These are phyloP conservation scores for Urocynchramus pylzowi DNA, from an alignment of 2,113 vertebrate species.

Conservation along the genomic window DNA sequence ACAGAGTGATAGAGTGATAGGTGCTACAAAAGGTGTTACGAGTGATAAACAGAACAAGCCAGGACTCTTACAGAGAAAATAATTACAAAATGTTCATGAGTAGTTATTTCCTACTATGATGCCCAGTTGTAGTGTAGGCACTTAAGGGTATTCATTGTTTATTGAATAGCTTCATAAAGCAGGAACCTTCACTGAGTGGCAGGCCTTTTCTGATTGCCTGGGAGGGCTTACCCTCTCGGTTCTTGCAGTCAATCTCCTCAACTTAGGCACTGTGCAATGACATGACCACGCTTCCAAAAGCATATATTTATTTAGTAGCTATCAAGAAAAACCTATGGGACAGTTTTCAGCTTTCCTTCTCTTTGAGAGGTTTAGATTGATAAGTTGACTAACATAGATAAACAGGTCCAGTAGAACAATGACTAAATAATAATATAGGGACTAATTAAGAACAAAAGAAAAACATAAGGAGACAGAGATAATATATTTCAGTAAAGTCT, in stretches of 20 bases:
- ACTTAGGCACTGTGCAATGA: background rate
- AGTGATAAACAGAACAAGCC: background rate
- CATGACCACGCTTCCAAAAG: background rate
- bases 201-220: background rate
- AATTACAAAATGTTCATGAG: constrained; percentile 9
- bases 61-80: background rate
- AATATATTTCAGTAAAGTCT: background rate
- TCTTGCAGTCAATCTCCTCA: background rate
- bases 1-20: background rate
- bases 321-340: background rate
- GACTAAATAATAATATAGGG: background rate
- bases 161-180: background rate
- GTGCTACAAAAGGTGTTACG: background rate
- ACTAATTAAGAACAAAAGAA: background rate
- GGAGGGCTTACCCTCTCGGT: background rate
- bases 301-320: background rate
- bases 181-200: background rate
- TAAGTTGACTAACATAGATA: background rate
- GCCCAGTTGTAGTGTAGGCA: background rate
- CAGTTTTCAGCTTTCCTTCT: background rate
- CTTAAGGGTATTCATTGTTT: background rate
- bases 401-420: background rate
- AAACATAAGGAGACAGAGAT: background rate
- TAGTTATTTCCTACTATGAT: background rate
- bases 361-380: background rate